These are phyloP conservation scores for Anoplopoma fimbria DNA, from an alignment of 2,113 vertebrate species.

Conservation along the genomic window DNA sequence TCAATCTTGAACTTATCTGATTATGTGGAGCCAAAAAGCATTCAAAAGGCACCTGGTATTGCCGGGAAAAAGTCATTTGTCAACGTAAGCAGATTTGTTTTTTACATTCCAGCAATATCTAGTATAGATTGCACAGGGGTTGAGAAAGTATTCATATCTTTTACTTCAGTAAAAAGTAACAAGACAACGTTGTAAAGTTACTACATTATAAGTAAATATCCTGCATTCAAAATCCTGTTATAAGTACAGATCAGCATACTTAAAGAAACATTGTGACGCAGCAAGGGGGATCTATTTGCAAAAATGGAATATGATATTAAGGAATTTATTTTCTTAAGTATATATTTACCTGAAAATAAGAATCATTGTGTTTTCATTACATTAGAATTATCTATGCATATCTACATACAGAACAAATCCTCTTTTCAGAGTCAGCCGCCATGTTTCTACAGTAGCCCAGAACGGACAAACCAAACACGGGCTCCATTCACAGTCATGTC, in stretches of 20 bases:
- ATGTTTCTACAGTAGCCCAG: not conserved
- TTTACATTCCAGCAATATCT: not conserved
- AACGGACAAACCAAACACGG: not conserved
- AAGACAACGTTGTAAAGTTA: not conserved
- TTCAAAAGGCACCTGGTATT: not conserved
- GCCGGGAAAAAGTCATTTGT: not conserved
- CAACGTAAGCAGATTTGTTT: not conserved
- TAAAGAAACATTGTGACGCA: not conserved
- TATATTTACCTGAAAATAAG: not conserved
- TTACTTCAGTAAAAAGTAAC: not conserved
- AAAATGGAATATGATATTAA: not conserved
- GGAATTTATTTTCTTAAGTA: not conserved
- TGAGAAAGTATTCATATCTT: not conserved
- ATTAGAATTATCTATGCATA: not conserved
- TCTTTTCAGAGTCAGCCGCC: not conserved
- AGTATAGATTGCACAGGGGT: not conserved
- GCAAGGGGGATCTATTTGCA: too few relatives aligned
- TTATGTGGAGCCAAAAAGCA: not conserved
- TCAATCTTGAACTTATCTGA: slow-evolving; percentile 20
- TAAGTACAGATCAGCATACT: not conserved
- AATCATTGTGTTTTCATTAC: not conserved
- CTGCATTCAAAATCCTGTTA: not conserved
- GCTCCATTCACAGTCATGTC: not conserved
- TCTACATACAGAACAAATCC: not conserved
- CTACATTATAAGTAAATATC: not conserved